Percentiles rank a stretch among this genome's conserved stretches.
Conservation (phyloP, 2,888 invertebrate genomes). For the Scaptodrosophila latifasciaeformis region DNA sequence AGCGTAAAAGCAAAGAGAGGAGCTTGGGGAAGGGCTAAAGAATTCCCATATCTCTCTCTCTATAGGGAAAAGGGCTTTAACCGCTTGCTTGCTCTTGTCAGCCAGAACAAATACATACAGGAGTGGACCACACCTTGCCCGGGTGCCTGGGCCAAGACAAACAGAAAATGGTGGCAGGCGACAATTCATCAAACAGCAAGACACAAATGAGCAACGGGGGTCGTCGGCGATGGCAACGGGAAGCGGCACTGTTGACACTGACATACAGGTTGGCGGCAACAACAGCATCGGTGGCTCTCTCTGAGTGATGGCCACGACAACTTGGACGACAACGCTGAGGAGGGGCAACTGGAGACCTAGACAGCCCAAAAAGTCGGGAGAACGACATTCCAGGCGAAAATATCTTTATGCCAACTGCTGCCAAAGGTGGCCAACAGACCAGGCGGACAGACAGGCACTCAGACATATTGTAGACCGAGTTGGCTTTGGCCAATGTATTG, state of each 20-base stretch:
- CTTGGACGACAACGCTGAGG: conserved; percentile 50
- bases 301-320: conserved; percentile 55
- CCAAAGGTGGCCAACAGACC: background rate
- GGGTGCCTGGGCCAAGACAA: background rate
- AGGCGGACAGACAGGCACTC: conserved; percentile 15
- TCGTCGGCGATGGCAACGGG: conserved; percentile 29
- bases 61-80: conserved; percentile 47
- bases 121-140: conserved; percentile 51
- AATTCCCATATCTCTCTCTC: too few species aligned
- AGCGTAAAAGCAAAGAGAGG: too few species aligned
- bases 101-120: background rate
- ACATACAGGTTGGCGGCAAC: conserved; percentile 56
- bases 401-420: background rate
- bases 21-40: too few species aligned
- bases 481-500: too few species aligned
- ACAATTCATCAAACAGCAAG: conserved; percentile 69
- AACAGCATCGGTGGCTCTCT: conserved; percentile 34
- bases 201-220: conserved; percentile 55
- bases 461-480: background rate
- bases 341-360: conserved; percentile 45
- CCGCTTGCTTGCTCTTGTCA: conserved; percentile 3
- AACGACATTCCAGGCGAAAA: conserved; percentile 1
- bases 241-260: conserved; percentile 55
- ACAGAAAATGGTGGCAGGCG: conserved; percentile 35
- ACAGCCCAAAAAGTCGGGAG: background rate